Evolutionary conservation across 1,140 invertebrate genomes (phyloP).

Genomic region (Fragariocoptes setiger): DNA sequence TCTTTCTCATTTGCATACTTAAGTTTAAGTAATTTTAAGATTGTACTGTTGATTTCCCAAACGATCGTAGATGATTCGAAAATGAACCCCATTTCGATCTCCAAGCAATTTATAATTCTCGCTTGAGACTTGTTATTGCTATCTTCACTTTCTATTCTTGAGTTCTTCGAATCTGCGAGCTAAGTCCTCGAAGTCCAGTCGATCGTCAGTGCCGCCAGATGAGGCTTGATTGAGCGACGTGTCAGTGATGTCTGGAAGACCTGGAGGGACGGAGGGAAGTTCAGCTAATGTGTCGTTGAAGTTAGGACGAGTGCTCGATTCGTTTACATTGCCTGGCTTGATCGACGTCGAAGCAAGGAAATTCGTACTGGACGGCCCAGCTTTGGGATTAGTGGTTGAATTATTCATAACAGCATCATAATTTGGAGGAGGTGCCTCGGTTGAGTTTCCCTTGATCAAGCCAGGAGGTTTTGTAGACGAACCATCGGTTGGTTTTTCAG

Average conservation of each 20-base stretch:
- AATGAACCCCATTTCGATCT: too few species aligned
- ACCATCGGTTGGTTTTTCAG: slow-evolving; percentile 2
- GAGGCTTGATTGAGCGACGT: not conserved
- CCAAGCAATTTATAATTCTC: too few species aligned
- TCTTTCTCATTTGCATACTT: too few species aligned
- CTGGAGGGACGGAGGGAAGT: slow-evolving; percentile 7
- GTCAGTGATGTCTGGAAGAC: slow-evolving; percentile 1
- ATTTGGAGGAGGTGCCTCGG: slow-evolving; percentile 9
- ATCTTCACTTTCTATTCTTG: slow-evolving; percentile 4
- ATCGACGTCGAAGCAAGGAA: not conserved
- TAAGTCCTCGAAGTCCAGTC: slow-evolving; percentile 2
- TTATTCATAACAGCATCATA: slow-evolving; percentile 9
- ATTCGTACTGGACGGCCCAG: not conserved
- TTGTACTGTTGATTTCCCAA: too few species aligned
- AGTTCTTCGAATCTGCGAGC: slow-evolving; percentile 6
- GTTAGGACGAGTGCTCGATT: not conserved
- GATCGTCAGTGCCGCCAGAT: not conserved
- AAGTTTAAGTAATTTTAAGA: too few species aligned
- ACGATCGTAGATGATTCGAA: too few species aligned
- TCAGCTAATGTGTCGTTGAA: slow-evolving; percentile 8
- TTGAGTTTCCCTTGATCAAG: too few species aligned
- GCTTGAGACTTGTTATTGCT: too few species aligned
- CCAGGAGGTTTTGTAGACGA: slow-evolving; percentile 5
- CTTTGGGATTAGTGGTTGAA: not conserved
- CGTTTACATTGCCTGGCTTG: slow-evolving; percentile 2